These are phyloP conservation scores for Henricia sp. DNA, from an alignment of 53 echinoderm and acorn worm species.

Conservation along the genomic window DNA sequence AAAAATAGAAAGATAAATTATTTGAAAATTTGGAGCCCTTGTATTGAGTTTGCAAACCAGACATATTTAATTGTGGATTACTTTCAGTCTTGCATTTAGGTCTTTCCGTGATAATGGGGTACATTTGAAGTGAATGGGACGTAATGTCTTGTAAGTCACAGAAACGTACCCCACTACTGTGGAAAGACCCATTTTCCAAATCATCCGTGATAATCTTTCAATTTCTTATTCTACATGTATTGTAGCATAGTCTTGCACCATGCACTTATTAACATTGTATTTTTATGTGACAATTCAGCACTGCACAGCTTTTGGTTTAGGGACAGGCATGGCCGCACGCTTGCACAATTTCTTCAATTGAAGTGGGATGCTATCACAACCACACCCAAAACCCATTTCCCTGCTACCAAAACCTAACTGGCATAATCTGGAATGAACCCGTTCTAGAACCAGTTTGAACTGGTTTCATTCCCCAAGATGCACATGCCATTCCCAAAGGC, in stretches of 20 bases:
- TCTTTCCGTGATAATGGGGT: too few species aligned
- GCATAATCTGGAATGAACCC: slow-evolving; percentile 17
- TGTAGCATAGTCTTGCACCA: slow-evolving; percentile 51
- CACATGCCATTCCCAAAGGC: slow-evolving; percentile 52
- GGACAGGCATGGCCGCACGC: slow-evolving; percentile 62
- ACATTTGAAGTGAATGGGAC: too few species aligned
- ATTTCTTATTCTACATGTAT: too few species aligned
- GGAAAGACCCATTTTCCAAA: too few species aligned
- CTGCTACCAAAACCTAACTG: slow-evolving; percentile 3
- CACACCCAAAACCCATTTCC: slow-evolving; percentile 36
- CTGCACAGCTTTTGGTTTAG: slow-evolving; percentile 56
- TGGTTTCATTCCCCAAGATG: slow-evolving; percentile 29
- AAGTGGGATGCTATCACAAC: slow-evolving; percentile 49
- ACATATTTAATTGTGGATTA: too few species aligned
- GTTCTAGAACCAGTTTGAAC: slow-evolving; percentile 26
- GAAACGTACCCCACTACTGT: too few species aligned
- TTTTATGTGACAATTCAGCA: slow-evolving; percentile 55
- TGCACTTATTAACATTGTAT: slow-evolving; percentile 61
- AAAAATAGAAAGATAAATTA: too few species aligned
- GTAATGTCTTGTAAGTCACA: too few species aligned
- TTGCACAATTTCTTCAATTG: slow-evolving; percentile 74
- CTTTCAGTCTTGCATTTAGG: too few species aligned
- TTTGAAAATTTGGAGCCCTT: too few species aligned
- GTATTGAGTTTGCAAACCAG: too few species aligned
- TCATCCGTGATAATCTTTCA: too few species aligned